Base-by-base conservation (phyloP, 2,113 vertebrate species). In the Mohoua ochrocephala region DNA sequence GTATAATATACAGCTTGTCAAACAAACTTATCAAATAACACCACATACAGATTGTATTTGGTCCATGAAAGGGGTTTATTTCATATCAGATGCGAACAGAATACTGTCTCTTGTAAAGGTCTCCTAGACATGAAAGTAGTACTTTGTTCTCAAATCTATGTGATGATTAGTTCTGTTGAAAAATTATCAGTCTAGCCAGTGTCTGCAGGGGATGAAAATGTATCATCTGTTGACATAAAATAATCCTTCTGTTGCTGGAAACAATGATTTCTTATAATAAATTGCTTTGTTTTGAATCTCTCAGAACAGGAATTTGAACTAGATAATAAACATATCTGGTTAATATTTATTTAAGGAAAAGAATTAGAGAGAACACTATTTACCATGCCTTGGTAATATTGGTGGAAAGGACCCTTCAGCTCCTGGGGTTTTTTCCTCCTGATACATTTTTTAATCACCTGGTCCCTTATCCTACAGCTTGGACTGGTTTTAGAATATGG, bases 91-190 rank as follows among this genome's bases (percentile, higher is more conserved):
- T 31, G 8, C 53, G 50, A 49, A 52, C 10, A 50, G 33, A 71
- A 54, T 63, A 35, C 26, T 45, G 9, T 13, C 41, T 53, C 15
- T 63, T 70, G 14, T 37, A 87, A 84, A 74, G 6, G 19, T 20
- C 37, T 87, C 22, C 18, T 31, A 69, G 7, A 16, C 8, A 60
- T 23, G 41, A 31, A 86, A 81, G 26, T 11, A 79, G 31, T 15
- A n/a, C 13, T 87, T 89, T 41, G 7, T 42, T 91, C 42, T 21
- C 13, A 59, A 81, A 61, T 17, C 7, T 57, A 2, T 44, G 18
- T 61, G 31, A 56, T 47, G 44, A 84, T 77, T 70, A 77, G 30
- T 56, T 87, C 37, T 69, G 21, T 31, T 87, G 67, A 94, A 96
- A 94, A 86, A 84, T 69, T 69, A 44, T 39, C 35, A 42, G 15